Evolutionary conservation across 2,888 invertebrate genomes (phyloP).

Genomic region (Yponomeuta plumbellus): DNA sequence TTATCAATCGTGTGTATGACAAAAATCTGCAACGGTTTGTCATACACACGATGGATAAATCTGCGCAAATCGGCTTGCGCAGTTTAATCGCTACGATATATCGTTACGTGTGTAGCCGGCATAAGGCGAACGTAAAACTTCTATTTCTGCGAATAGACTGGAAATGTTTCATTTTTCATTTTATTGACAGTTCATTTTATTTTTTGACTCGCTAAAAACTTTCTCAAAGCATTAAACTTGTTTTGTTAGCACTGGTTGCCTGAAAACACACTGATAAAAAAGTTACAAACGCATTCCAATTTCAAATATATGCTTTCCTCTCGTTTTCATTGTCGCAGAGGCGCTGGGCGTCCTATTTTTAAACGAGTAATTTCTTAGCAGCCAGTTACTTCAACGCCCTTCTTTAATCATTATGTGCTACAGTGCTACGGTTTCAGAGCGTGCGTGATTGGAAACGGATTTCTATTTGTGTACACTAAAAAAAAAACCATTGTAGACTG

Average conservation of each 20-base stretch:
- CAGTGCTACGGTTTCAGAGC: not conserved
- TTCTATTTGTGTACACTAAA: conserved; percentile 10
- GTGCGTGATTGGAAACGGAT: conserved; percentile 13
- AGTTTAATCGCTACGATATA: no score
- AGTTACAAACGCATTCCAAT: conserved; percentile 21
- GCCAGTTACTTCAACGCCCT: conserved; percentile 36
- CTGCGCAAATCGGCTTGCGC: no score
- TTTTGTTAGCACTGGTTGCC: not conserved
- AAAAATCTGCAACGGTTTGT: no score
- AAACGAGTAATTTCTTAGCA: conserved; percentile 38
- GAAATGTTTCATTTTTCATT: not conserved
- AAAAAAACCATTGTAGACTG: conserved; percentile 15
- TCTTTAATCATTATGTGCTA: conserved; percentile 23
- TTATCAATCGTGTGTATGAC: no score
- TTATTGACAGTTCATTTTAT: conserved; percentile 2
- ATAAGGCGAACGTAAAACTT: not conserved
- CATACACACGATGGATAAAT: no score
- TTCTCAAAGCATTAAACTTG: not conserved
- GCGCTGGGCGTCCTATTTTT: conserved; percentile 40
- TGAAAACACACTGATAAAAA: not conserved
- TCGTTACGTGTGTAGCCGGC: no score
- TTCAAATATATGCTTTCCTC: conserved; percentile 28
- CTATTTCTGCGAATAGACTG: conserved; percentile 5
- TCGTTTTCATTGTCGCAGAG: conserved; percentile 44
- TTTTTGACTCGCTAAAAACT: not conserved